These are phyloP conservation scores for Dynastes maya DNA, from an alignment of 2,888 invertebrate genomes.

Conservation along the genomic window DNA sequence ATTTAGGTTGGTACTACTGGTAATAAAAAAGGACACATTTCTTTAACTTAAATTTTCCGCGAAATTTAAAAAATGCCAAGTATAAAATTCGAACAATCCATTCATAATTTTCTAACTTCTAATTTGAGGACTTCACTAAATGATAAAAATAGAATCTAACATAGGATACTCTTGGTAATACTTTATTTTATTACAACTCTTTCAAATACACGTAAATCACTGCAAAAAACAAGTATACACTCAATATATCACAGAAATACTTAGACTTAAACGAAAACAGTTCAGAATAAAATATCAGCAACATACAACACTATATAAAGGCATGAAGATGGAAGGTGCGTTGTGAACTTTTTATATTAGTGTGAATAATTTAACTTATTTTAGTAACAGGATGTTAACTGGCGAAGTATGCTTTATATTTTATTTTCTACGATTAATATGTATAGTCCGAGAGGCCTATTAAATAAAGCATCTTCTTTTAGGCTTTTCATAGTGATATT, in stretches of 20 bases:
- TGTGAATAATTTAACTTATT: background rate
- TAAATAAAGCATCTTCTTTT: no score
- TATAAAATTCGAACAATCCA: no score
- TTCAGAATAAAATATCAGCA: conserved; percentile 3
- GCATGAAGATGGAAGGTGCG: background rate
- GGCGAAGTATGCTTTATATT: background rate
- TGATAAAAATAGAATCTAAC: background rate
- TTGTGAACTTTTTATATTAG: background rate
- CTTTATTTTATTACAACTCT: conserved; percentile 35
- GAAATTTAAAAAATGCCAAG: no score
- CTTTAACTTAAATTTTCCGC: no score
- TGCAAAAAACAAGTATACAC: conserved; percentile 34
- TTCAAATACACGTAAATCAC: conserved; percentile 30
- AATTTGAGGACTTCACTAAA: no score
- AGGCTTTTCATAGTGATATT: background rate
- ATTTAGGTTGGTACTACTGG: no score
- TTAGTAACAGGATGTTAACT: background rate
- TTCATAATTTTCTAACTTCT: no score
- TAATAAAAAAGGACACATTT: no score
- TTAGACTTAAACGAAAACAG: conserved; percentile 17
- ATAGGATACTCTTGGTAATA: conserved; percentile 1
- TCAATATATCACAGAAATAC: conserved; percentile 42
- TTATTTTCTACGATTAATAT: no score
- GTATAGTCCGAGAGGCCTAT: no score
- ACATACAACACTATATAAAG: background rate